A percentile compares a stretch with the other conserved stretches of the same genome.
These are phyloP conservation scores for Zaprionus bogoriensis DNA, from an alignment of 2,888 invertebrate genomes.

Conservation along the genomic window DNA sequence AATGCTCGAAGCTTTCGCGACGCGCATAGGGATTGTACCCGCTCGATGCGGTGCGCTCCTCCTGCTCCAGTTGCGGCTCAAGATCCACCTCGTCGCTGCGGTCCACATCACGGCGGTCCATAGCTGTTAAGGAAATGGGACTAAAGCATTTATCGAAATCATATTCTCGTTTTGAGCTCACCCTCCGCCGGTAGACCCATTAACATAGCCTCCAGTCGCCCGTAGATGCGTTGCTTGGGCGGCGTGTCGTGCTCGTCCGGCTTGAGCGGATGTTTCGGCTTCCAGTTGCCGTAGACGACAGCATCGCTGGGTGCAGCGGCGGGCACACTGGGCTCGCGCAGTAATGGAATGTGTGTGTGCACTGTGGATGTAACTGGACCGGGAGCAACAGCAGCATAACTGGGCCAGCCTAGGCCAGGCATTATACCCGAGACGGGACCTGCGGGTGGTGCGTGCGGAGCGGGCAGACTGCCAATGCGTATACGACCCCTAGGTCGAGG, in stretches of 20 bases:
- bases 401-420: constrained; percentile 37
- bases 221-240: constrained; percentile 54
- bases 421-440: constrained; percentile 3
- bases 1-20: constrained; percentile 51
- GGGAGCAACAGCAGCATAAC: constrained; percentile 16
- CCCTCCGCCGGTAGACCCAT: constrained; percentile 65
- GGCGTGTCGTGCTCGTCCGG: constrained; percentile 40
- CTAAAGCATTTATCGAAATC: background rate
- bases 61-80: constrained; percentile 9
- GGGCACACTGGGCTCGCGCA: constrained; percentile 38
- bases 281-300: constrained; percentile 78
- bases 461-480: constrained; percentile 55
- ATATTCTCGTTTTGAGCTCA: no score
- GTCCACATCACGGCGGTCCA: constrained; percentile 26
- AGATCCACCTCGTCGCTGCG: constrained; percentile 45
- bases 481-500: constrained; percentile 60
- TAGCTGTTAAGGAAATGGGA: constrained; percentile 12
- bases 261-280: constrained; percentile 66
- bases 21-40: constrained; percentile 27
- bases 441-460: constrained; percentile 8
- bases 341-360: constrained; percentile 63
- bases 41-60: constrained; percentile 19
- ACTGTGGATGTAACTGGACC: constrained; percentile 50
- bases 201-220: constrained; percentile 62
- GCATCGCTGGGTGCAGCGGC: constrained; percentile 31